Evolutionary conservation across 2,113 vertebrate species (phyloP).

Genomic region (Carassius carassius): DNA sequence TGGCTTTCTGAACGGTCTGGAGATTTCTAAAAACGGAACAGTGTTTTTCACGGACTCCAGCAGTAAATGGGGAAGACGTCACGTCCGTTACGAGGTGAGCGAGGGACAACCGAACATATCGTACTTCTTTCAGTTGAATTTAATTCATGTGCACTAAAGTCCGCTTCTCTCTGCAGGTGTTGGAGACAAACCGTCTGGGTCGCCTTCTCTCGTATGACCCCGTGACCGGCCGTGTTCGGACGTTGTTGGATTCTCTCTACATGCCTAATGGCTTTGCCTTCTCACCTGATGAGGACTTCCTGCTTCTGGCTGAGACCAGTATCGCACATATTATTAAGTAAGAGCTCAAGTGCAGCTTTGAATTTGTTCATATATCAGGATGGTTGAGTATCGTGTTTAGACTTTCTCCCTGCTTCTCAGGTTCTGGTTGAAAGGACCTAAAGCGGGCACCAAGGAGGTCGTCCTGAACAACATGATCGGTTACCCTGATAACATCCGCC

Average conservation of each 20-base stretch:
- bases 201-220: slow-evolving; percentile 69
- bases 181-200: slow-evolving; percentile 73
- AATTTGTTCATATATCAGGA: neutral
- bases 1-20: slow-evolving; percentile 74
- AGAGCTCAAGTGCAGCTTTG: neutral
- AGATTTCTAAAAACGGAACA: slow-evolving; percentile 69
- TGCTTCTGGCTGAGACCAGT: slow-evolving; percentile 75
- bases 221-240: slow-evolving; percentile 53
- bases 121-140: neutral
- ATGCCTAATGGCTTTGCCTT: slow-evolving; percentile 75
- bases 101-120: neutral
- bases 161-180: slow-evolving; percentile 59
- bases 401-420: slow-evolving; percentile 54
- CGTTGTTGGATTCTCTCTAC: slow-evolving; percentile 70
- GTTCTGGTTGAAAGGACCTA: slow-evolving; percentile 73
- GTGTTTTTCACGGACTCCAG: slow-evolving; percentile 78
- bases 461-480: slow-evolving; percentile 74
- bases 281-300: slow-evolving; percentile 68
- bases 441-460: slow-evolving; percentile 67
- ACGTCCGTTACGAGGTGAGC: slow-evolving; percentile 74
- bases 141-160: neutral
- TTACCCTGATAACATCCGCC: slow-evolving; percentile 78
- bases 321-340: slow-evolving; percentile 68
- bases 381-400: neutral
- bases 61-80: slow-evolving; percentile 73